Evolutionary conservation across 2,888 invertebrate species (phyloP).

Genomic region (Limenitis camilla): DNA sequence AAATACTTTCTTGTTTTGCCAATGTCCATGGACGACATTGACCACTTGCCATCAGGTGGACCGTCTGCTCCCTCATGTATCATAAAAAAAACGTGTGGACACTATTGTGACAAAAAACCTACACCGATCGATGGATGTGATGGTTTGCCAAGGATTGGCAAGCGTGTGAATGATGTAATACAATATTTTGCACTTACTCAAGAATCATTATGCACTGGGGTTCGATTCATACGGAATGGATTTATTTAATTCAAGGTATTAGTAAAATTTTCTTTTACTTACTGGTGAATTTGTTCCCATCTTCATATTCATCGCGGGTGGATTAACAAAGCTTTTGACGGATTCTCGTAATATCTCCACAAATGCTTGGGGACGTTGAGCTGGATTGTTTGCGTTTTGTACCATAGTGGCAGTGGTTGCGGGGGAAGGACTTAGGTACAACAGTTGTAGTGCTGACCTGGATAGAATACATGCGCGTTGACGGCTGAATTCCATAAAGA

Average conservation of each 20-base stretch:
- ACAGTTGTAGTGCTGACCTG: constrained; percentile 88
- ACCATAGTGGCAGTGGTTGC: constrained; percentile 51
- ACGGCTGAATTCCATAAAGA: constrained; percentile 94
- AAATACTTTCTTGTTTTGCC: no score
- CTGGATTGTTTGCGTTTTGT: constrained; percentile 41
- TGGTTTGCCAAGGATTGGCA: no score
- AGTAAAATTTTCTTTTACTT: constrained; percentile 14
- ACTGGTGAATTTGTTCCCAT: constrained; percentile 80
- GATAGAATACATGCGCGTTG: constrained; percentile 93
- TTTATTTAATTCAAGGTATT: background rate
- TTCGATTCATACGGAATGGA: no score
- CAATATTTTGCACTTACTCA: no score
- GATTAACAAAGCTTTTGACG: constrained; percentile 89
- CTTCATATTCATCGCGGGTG: constrained; percentile 88
- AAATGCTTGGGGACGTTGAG: constrained; percentile 58
- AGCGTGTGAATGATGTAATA: no score
- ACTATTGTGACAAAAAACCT: no score
- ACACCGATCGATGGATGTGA: no score
- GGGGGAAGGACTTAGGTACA: constrained; percentile 77
- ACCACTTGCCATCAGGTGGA: no score
- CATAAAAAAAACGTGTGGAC: no score
- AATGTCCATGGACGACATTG: no score
- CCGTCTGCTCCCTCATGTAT: no score
- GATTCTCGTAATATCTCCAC: constrained; percentile 90
- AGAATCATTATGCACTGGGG: no score